Evolutionary conservation across 2,888 invertebrate species (phyloP).

Genomic region (Leucophenga maculata): DNA sequence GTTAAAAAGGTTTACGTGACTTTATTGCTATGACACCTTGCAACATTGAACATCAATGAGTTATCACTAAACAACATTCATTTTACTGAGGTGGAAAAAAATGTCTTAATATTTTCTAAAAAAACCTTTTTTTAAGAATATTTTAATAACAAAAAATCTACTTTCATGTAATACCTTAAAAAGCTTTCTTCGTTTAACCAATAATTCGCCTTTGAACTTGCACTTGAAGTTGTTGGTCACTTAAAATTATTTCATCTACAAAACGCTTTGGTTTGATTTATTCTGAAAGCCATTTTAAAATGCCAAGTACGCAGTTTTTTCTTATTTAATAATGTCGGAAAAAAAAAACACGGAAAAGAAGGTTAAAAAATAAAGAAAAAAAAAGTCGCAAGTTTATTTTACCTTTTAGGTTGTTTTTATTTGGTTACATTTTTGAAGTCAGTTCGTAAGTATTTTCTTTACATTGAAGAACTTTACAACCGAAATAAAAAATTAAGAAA

Average conservation of each 20-base stretch:
- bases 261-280: conserved; percentile 10
- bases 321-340: background rate
- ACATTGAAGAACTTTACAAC: conserved; percentile 36
- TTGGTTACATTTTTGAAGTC: background rate
- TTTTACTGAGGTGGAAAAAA: too few species aligned
- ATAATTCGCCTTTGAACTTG: background rate
- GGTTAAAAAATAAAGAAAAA: background rate
- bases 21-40: too few species aligned
- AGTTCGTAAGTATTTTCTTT: background rate
- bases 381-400: conserved; percentile 1
- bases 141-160: background rate
- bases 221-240: background rate
- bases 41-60: too few species aligned
- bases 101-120: too few species aligned
- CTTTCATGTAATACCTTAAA: too few species aligned
- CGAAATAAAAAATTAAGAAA: conserved; percentile 21
- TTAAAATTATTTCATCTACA: conserved; percentile 2
- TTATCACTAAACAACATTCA: too few species aligned
- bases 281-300: conserved; percentile 20
- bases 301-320: conserved; percentile 15
- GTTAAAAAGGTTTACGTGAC: too few species aligned
- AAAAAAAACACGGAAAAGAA: background rate
- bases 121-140: too few species aligned
- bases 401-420: background rate
- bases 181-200: background rate